These are phyloP conservation scores for Catostomus latipinnis DNA, from an alignment of 2,797 vertebrate species.

Conservation along the genomic window DNA sequence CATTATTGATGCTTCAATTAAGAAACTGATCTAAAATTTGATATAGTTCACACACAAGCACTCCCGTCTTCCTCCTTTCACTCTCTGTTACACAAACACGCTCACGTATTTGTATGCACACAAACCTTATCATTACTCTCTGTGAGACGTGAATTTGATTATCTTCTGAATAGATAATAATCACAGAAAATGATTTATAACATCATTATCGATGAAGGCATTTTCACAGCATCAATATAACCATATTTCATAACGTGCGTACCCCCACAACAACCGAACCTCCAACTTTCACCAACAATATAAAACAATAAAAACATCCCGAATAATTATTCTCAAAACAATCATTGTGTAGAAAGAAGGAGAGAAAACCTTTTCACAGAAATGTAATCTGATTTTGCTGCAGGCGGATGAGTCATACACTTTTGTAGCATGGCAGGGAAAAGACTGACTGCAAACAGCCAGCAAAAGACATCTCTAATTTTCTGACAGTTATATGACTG, in stretches of 20 bases:
- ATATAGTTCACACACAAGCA: conserved; percentile 47
- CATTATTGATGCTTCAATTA: conserved; percentile 59
- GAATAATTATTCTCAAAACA: conserved; percentile 49
- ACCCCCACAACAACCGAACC: conserved; percentile 41
- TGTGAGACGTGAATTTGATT: conserved; percentile 58
- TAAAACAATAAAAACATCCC: conserved; percentile 43
- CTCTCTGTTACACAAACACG: conserved; percentile 15
- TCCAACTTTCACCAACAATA: conserved; percentile 41
- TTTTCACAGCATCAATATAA: conserved; percentile 56
- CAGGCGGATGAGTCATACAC: conserved; percentile 40
- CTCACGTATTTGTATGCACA: conserved; percentile 15
- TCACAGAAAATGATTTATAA: conserved; percentile 59
- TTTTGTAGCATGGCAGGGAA: conserved; percentile 10
- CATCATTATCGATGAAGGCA: conserved; percentile 49
- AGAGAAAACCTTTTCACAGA: conserved; percentile 38
- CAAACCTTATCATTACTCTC: conserved; percentile 54
- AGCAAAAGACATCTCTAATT: conserved; percentile 25
- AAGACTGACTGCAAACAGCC: conserved; percentile 17
- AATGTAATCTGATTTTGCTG: conserved; percentile 46
- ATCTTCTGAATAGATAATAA: conserved; percentile 63
- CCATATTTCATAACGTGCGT: conserved; percentile 46
- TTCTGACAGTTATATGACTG: conserved; percentile 27
- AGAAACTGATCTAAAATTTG: conserved; percentile 39
- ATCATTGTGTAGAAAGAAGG: conserved; percentile 8
- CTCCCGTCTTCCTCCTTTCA: conserved; percentile 39